These are phyloP conservation scores for Balearica regulorum DNA, from an alignment of 2,797 vertebrate genomes.

Conservation along the genomic window DNA sequence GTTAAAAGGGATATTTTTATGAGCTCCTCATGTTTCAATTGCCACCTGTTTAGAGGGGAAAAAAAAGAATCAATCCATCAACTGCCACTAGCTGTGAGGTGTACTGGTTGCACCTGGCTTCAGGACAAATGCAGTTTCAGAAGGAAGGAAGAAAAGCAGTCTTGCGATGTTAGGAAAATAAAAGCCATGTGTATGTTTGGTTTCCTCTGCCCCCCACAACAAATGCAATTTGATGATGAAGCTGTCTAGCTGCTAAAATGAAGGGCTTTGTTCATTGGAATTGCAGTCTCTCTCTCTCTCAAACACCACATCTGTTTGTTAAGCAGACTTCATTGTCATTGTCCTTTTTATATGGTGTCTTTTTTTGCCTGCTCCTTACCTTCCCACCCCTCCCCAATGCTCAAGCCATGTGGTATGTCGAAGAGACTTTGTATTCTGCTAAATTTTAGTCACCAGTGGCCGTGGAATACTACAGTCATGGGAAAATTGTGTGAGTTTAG, in stretches of 20 bases:
- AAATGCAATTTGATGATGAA: not conserved
- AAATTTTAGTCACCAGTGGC: not conserved
- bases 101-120: not conserved
- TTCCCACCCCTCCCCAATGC: not conserved
- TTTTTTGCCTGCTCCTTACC: not conserved
- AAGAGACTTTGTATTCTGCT: not conserved
- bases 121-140: not conserved
- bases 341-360: not conserved
- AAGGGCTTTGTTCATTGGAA: not conserved
- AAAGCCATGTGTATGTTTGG: not conserved
- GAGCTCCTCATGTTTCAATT: not conserved
- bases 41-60: not conserved
- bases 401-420: not conserved
- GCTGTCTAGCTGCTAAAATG: not conserved
- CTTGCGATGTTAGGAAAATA: not conserved
- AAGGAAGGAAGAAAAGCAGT: not conserved
- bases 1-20: not conserved
- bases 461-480: not conserved
- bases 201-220: not conserved
- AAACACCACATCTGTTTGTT: not conserved
- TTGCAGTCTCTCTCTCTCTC: not conserved
- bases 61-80: not conserved
- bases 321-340: not conserved
- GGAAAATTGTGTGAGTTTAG: not conserved
- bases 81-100: not conserved